Conservation (phyloP, 2,113 vertebrate species). For the Tamias sibiricus region DNA sequence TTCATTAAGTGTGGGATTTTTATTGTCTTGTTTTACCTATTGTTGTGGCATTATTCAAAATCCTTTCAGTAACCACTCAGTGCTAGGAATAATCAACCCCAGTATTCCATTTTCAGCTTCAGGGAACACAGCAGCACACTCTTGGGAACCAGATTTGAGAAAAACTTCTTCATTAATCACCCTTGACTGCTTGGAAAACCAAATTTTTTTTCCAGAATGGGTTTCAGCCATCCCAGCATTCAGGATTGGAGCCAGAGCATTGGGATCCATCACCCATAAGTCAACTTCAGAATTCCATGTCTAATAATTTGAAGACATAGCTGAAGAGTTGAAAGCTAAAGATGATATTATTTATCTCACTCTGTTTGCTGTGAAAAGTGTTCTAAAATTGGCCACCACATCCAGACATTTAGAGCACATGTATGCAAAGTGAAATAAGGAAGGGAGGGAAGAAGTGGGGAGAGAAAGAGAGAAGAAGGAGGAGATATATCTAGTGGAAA, state of each 20-base stretch:
- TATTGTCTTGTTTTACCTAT: slow-evolving; percentile 58
- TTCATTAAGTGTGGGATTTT: slow-evolving; percentile 59
- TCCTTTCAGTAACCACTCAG: slow-evolving; percentile 45
- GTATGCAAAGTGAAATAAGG: background rate
- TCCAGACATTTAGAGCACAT: slow-evolving; percentile 42
- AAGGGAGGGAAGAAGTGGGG: background rate
- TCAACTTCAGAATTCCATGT: slow-evolving; percentile 63
- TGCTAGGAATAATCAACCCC: slow-evolving; percentile 34
- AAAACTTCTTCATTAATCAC: slow-evolving; percentile 69
- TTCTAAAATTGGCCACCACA: background rate
- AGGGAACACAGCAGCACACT: slow-evolving; percentile 22
- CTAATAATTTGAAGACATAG: slow-evolving; percentile 51
- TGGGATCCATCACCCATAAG: slow-evolving; percentile 50
- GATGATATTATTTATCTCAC: slow-evolving; percentile 50
- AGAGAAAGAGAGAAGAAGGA: background rate
- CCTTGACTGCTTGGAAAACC: slow-evolving; percentile 61
- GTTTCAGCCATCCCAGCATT: slow-evolving; percentile 56
- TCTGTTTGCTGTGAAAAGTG: slow-evolving; percentile 37
- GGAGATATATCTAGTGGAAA: background rate
- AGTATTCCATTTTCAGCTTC: slow-evolving; percentile 54
- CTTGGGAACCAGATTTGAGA: slow-evolving; percentile 45
- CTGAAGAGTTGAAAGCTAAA: slow-evolving; percentile 1
- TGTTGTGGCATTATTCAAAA: slow-evolving; percentile 37
- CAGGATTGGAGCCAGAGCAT: slow-evolving; percentile 41
- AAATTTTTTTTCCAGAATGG: slow-evolving; percentile 65